Evolutionary conservation across 2,797 vertebrate species (phyloP), one percentile per base, ranked within the genome.

Genomic region (Muscicapa comitata): DNA sequence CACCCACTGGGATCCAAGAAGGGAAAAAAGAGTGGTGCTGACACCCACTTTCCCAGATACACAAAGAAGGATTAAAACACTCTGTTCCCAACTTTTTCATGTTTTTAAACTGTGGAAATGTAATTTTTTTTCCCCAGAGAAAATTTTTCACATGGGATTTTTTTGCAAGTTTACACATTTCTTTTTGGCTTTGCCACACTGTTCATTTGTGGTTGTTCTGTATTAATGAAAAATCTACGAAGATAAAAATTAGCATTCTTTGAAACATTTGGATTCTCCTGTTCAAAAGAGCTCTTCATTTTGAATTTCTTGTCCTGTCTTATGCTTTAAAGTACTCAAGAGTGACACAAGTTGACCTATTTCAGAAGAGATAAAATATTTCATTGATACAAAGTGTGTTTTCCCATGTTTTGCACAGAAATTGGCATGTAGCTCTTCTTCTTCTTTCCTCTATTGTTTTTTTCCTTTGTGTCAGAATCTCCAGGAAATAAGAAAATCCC

Each of bases 121-220:
- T 47, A 37, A 23, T 43, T 57, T 89, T 58, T 89, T 58, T 26
- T 13, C 17, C 50, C 17, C 8, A 45, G 71, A 66, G 75, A 94
- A 89, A 91, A 53, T 42, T 77, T 77, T 89, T 90, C 85, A 71
- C 42, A 13, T 71, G 50, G 25, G 84, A 76, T 68, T 74, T 71
- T 83, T 95, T 89, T 74, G 35, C 81, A 95, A 93, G 58, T 79
- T 94, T 93, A 58, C 68, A 65, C 29, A 45, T 88, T 94, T 83
- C 61, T 71, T 91, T 82, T 80, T 83, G 17, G 24, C 48, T 92
- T 87, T 87, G 79, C 57, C 51, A 77, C 78, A 57, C 37, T 87
- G 45, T 74, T 92, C 65, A 54, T 89, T 89, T 86, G n/a, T 57
- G 17, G 25, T 89, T 10, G 3, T 35, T 74, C n/a, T 63, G 57